Evolutionary conservation across 1,140 invertebrate species (phyloP).

Genomic region (Cephus cinctus): DNA sequence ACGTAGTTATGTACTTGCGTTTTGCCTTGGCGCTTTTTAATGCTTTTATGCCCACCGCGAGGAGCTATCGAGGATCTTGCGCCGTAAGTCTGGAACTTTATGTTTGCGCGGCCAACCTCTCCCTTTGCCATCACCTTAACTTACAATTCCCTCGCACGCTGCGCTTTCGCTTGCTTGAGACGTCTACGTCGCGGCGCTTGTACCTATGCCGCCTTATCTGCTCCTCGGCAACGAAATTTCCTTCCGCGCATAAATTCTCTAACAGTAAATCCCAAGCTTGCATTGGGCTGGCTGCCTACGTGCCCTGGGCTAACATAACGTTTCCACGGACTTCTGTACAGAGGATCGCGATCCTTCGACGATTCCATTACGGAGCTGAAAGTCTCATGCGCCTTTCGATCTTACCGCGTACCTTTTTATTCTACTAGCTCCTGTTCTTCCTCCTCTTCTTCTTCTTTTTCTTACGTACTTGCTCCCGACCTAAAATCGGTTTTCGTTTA

Average conservation of each 20-base stretch:
- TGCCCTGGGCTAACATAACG: too few species aligned
- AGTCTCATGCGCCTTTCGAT: too few species aligned
- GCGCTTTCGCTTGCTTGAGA: conserved; percentile 46
- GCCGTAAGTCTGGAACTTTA: conserved; percentile 59
- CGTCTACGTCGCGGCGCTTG: conserved; percentile 26
- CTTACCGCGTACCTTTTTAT: too few species aligned
- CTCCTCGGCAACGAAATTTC: conserved; percentile 23
- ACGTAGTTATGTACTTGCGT: conserved; percentile 43
- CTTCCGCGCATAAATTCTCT: conserved; percentile 27
- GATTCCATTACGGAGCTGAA: too few species aligned
- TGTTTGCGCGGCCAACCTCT: conserved; percentile 51
- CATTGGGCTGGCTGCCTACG: too few species aligned
- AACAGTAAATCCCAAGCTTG: too few species aligned
- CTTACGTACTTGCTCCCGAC: too few species aligned
- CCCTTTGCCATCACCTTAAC: conserved; percentile 49
- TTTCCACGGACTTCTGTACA: too few species aligned
- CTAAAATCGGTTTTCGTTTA: too few species aligned
- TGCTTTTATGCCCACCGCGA: conserved; percentile 56
- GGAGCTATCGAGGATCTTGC: conserved; percentile 56
- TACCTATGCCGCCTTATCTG: conserved; percentile 10
- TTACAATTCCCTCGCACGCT: conserved; percentile 52
- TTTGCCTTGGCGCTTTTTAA: conserved; percentile 35
- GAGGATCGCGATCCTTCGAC: too few species aligned
- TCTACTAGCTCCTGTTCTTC: too few species aligned
- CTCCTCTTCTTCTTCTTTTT: too few species aligned